Conservation (phyloP, 2,113 vertebrate genomes). For the Aldabrachelys gigantea region DNA sequence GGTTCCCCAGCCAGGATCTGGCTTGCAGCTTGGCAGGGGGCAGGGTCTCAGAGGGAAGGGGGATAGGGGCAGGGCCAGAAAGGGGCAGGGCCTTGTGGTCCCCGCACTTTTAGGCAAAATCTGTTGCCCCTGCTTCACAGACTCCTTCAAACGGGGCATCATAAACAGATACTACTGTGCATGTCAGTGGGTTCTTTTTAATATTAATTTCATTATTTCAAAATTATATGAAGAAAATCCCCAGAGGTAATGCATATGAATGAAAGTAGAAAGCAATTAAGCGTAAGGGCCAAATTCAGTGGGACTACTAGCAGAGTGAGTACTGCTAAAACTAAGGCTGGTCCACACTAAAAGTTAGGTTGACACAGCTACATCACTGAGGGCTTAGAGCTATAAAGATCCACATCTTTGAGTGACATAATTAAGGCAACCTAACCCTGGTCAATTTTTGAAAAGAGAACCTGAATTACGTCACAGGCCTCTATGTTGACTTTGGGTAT, state of each 20-base stretch:
- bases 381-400: neutral
- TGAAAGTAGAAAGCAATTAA: neutral
- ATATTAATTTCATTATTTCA: neutral
- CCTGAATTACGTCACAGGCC: neutral
- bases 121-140: neutral
- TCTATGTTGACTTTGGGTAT: neutral
- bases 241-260: neutral
- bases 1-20: too few relatives aligned
- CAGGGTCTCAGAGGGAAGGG: too few relatives aligned
- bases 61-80: too few relatives aligned
- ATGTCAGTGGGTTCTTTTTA: neutral
- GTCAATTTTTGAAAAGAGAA: conserved; percentile 23
- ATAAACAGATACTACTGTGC: neutral
- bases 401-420: neutral
- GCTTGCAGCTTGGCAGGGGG: too few relatives aligned
- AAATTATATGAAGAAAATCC: neutral
- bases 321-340: neutral
- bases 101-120: too few relatives aligned
- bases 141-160: neutral
- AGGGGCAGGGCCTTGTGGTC: too few relatives aligned
- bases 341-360: neutral
- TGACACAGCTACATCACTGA: neutral
- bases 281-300: neutral
- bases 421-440: neutral
- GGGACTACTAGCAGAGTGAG: neutral